A percentile compares a stretch with the other conserved stretches of the same genome.
These are phyloP conservation scores for Agrochola lota DNA, from an alignment of 2,888 invertebrate species.

Conservation along the genomic window DNA sequence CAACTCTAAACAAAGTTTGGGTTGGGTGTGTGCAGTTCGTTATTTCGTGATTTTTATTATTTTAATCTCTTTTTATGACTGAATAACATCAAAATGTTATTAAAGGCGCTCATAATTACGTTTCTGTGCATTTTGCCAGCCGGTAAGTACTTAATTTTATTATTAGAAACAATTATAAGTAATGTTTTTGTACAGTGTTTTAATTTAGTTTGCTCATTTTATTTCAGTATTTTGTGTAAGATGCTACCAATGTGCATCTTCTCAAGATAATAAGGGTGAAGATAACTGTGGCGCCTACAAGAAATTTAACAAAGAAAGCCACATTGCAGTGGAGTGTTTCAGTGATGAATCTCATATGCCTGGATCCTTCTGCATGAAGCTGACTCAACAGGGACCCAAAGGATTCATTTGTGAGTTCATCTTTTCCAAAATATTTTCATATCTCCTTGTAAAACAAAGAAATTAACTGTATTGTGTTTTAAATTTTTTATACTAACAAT, in stretches of 20 bases:
- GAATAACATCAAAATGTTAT: constrained; percentile 55
- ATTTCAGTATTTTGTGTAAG: constrained; percentile 93
- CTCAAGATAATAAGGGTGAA: constrained; percentile 93
- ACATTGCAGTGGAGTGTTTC: constrained; percentile 98
- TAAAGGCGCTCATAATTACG: constrained; percentile 45
- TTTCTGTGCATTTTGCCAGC: constrained; percentile 54
- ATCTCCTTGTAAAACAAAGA: background rate
- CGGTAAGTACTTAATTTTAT: constrained; percentile 45
- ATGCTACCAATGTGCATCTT: constrained; percentile 98
- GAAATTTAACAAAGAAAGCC: constrained; percentile 95
- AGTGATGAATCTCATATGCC: constrained; percentile 98
- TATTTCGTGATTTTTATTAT: constrained; percentile 32
- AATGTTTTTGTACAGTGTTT: constrained; percentile 19
- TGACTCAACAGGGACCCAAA: constrained; percentile 97
- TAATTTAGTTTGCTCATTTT: constrained; percentile 5
- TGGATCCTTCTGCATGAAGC: constrained; percentile 98
- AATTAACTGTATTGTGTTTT: background rate
- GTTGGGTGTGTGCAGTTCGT: constrained; percentile 63
- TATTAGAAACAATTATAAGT: background rate
- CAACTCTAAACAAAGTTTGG: constrained; percentile 47
- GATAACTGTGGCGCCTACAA: constrained; percentile 98
- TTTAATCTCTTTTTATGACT: constrained; percentile 40
- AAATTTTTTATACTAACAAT: background rate
- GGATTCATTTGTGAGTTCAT: constrained; percentile 97
- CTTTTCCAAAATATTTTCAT: background rate